A percentile compares a stretch with the other conserved stretches of the same genome.
phyloP scores from a whole-genome alignment of 2,888 invertebrate species.

The Urechis unicinctus region DNA sequence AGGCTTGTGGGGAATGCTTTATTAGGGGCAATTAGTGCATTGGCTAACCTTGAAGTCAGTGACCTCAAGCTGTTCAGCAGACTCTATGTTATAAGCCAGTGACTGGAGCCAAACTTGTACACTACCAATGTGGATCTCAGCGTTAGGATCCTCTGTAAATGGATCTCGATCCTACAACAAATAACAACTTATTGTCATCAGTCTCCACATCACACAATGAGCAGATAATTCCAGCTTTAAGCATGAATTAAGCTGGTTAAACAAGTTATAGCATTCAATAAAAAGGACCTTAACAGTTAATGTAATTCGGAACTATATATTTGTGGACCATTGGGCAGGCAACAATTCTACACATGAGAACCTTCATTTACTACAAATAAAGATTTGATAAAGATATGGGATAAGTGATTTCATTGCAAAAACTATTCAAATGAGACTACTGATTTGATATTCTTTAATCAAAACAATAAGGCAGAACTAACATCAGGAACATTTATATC shows the following conservation, averaged over 20 bases:
- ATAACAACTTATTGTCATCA: not conserved
- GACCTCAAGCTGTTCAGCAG: slow-evolving; percentile 54
- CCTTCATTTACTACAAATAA: too few relatives aligned
- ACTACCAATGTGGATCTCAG: slow-evolving; percentile 54
- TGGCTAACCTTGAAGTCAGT: slow-evolving; percentile 49
- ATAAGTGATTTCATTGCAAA: too few relatives aligned
- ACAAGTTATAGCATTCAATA: not conserved
- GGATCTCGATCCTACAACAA: slow-evolving; percentile 53
- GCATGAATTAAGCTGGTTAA: not conserved
- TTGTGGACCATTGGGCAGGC: too few relatives aligned
- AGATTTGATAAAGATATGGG: too few relatives aligned
- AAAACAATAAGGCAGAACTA: too few relatives aligned
- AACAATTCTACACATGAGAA: too few relatives aligned
- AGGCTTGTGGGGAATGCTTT: not conserved
- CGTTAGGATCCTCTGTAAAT: slow-evolving; percentile 54
- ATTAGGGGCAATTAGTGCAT: not conserved
- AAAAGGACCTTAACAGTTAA: too few relatives aligned
- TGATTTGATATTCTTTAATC: too few relatives aligned
- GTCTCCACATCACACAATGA: too few relatives aligned
- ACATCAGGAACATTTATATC: slow-evolving; percentile 54
- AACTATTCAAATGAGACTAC: too few relatives aligned
- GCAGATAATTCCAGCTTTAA: not conserved
- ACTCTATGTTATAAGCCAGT: slow-evolving; percentile 54
- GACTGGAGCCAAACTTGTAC: slow-evolving; percentile 55
- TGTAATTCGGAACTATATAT: too few relatives aligned